These are phyloP conservation scores for Atrina japonica DNA, from an alignment of 2,888 invertebrate genomes.

Conservation along the genomic window DNA sequence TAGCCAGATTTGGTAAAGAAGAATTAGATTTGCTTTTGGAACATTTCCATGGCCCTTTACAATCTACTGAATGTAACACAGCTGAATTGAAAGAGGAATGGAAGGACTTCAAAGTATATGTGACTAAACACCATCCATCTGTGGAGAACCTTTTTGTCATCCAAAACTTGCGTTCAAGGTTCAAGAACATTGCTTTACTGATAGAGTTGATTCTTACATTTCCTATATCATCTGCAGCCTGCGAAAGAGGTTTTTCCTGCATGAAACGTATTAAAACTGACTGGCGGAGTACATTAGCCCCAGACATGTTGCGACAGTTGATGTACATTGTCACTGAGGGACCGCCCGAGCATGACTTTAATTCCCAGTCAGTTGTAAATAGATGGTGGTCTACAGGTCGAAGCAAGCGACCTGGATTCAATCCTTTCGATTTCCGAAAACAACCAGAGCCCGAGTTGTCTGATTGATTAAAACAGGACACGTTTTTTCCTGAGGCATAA, in stretches of 20 bases:
- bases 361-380: background rate
- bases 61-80: background rate
- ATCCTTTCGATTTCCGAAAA: conserved; percentile 13
- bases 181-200: background rate
- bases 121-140: background rate
- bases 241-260: conserved; percentile 27
- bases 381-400: conserved; percentile 29
- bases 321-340: conserved; percentile 27
- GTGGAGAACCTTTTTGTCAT: background rate
- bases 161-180: background rate
- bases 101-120: conserved; percentile 15
- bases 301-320: conserved; percentile 10
- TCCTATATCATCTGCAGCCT: conserved; percentile 16
- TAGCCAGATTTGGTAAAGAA: conserved; percentile 10
- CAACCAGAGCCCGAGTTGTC: no score
- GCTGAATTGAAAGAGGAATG: conserved; percentile 7
- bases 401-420: conserved; percentile 25
- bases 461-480: no score
- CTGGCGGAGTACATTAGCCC: conserved; percentile 23
- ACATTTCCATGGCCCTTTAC: conserved; percentile 22
- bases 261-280: conserved; percentile 33
- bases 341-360: conserved; percentile 4
- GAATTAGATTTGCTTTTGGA: conserved; percentile 4
- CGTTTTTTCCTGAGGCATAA: no score
- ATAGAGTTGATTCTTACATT: conserved; percentile 17